Evolutionary conservation across 35 echinoderm and acorn worm species (phyloP), one percentile per base, ranked within the genome.

Genomic region (Lytechinus pictus): DNA sequence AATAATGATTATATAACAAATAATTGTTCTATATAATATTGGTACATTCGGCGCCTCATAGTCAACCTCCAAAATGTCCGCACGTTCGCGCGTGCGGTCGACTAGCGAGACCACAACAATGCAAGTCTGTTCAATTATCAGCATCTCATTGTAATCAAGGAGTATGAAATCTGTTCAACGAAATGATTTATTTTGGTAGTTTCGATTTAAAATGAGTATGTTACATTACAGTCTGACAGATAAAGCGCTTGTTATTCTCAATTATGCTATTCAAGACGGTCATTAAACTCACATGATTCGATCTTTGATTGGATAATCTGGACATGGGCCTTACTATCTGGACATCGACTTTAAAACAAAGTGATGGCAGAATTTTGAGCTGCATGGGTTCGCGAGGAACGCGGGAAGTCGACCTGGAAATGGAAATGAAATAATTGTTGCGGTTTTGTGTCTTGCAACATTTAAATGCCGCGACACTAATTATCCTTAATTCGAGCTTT

Each of bases 341-440:
- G 33, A 44, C 33, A 44, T 44, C 33, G 33, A 44, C 33, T 44
- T 44, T 44, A 44, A 44, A 44, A 44, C 0, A 79, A 24, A n/a
- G 21, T 79, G 66, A 79, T 14, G 66, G n/a, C 66, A 79, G 66
- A 16, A 24, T 7, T 79, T 79, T 44, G 8, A 16, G 66, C 66
- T 7, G 66, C 66, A 79, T 79, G 88, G 88, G 88, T 44, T 13
- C 29, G 27, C 2, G 52, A 33, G 52, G 27, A 90, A 90, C 88
- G 88, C 88, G 88, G 88, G 88, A 90, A 90, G 88, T 90, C 14
- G 52, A 21, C 88, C 88, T 90, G 88, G 52, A 90, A 90, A 90
- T 90, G 88, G 88, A 90, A 90, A 90, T 90, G 28, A 54, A 90
- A 90, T 90, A 90, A 90, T 90, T 90, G 16, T 28, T 54, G 13